Base-by-base conservation (phyloP, 2,888 invertebrate species). In the Salpingus planirostris region DNA sequence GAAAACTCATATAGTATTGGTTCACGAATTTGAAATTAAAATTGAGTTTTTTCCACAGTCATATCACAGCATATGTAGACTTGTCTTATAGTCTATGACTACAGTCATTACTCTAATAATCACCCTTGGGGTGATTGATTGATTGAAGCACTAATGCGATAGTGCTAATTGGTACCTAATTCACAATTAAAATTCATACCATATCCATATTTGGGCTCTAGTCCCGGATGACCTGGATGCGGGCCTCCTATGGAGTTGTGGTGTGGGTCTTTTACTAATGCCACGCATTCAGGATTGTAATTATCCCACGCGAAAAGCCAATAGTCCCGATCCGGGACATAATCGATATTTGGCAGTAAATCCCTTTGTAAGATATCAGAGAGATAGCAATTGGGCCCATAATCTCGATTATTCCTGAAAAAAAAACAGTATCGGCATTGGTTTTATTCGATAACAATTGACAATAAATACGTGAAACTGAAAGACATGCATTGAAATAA, bases 221-320 rank as follows among this genome's bases (percentile, higher is more conserved):
- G n/a, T n/a, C n/a, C n/a, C n/a, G n/a, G n/a, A n/a, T n/a, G n/a
- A n/a, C n/a, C n/a, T n/a, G n/a, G n/a, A n/a, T n/a, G n/a, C n/a
- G n/a, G n/a, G n/a, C n/a, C n/a, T n/a, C 33, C 33, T 13, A 44
- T 39, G 13, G 42, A 33, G 14, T 43, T 45, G 21, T 38, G 33
- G 21, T 44, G 43, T 1, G 46, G 48, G 30, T 52, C 46, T 24
- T 43, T 34, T 0, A 48, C 49, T 10, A 58, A 27, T 7, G 52
- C 47, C 3, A 51, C 42, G 37, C 88, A 88, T 13, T 76, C 72
- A 10, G 81, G 78, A 54, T 85, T 84, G 45, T 80, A 78, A 24
- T 82, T 73, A 51, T 86, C 84, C 73, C 85, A 88, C 0, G 85
- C 79, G 47, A 83, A 86, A 13, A 84, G 62, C 72, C 81, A 78